These are phyloP conservation scores for Notarius lentiginosus DNA, from an alignment of 2,113 vertebrate species.

Conservation along the genomic window DNA sequence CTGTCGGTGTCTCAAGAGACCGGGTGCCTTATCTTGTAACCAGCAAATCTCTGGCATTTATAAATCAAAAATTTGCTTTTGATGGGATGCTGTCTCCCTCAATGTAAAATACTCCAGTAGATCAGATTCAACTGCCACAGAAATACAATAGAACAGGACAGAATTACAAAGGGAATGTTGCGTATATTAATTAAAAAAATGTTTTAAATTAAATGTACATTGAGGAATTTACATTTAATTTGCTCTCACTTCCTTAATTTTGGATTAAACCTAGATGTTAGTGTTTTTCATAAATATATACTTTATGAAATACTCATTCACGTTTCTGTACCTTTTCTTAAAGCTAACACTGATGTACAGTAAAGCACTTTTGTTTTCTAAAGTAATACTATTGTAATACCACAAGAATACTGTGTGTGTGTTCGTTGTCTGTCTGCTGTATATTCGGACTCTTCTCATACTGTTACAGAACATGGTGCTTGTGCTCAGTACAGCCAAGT, in stretches of 20 bases:
- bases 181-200: not conserved
- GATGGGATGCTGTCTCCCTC: slow-evolving; percentile 29
- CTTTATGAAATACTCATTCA: not conserved
- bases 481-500: slow-evolving; percentile 4
- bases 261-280: not conserved
- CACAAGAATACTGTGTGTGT: slow-evolving; percentile 22
- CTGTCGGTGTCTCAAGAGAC: slow-evolving; percentile 40
- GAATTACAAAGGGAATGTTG: slow-evolving; percentile 1
- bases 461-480: slow-evolving; percentile 35
- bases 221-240: not conserved
- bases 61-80: slow-evolving; percentile 5
- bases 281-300: not conserved
- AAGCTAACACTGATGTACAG: slow-evolving; percentile 38
- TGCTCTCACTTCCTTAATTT: not conserved
- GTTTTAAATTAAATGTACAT: not conserved
- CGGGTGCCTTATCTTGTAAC: slow-evolving; percentile 61
- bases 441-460: slow-evolving; percentile 15
- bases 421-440: slow-evolving; percentile 38
- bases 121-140: slow-evolving; percentile 29
- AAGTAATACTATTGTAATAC: slow-evolving; percentile 24
- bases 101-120: slow-evolving; percentile 27
- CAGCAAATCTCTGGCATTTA: slow-evolving; percentile 50
- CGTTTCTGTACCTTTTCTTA: slow-evolving; percentile 11
- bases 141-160: not conserved
- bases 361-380: slow-evolving; percentile 53